Percentiles rank a stretch among this genome's conserved stretches.
Conservation (phyloP, 2,113 vertebrate genomes). For the Melozone crissalis region DNA sequence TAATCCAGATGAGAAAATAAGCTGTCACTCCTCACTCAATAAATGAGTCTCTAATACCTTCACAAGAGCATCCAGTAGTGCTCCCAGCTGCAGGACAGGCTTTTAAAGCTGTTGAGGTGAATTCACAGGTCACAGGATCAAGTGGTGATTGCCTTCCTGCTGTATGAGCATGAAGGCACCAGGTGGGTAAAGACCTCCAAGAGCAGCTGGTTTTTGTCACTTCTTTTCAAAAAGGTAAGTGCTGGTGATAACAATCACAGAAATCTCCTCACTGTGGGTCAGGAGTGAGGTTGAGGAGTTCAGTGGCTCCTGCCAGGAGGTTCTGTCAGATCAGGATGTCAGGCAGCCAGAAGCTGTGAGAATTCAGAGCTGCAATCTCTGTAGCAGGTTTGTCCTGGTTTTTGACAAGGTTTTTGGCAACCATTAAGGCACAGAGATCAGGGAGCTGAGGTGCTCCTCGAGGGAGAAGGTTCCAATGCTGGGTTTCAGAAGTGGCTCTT, state of each 20-base stretch:
- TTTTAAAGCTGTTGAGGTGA: slow-evolving; percentile 19
- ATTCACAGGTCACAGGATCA: not conserved
- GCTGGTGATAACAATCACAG: not conserved
- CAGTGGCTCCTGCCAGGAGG: not conserved
- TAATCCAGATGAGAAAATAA: not conserved
- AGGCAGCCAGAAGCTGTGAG: not conserved
- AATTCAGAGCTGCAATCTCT: not conserved
- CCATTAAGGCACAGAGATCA: not conserved
- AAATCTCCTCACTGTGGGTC: not conserved
- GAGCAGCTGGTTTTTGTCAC: not conserved
- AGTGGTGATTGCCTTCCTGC: not conserved
- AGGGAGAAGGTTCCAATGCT: not conserved
- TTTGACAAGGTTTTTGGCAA: not conserved
- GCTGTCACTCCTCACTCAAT: not conserved
- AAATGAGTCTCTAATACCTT: not conserved
- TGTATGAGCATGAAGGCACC: not conserved
- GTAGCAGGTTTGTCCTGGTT: not conserved
- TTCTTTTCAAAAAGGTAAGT: not conserved
- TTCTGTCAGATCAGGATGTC: not conserved
- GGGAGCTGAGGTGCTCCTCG: not conserved
- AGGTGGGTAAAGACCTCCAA: not conserved
- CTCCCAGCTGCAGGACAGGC: not conserved
- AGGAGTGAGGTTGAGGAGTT: not conserved
- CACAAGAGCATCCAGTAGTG: not conserved
- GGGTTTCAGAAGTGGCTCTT: not conserved